Evolutionary conservation across 2,113 vertebrate genomes (phyloP).

Genomic region (Thermophis baileyi): DNA sequence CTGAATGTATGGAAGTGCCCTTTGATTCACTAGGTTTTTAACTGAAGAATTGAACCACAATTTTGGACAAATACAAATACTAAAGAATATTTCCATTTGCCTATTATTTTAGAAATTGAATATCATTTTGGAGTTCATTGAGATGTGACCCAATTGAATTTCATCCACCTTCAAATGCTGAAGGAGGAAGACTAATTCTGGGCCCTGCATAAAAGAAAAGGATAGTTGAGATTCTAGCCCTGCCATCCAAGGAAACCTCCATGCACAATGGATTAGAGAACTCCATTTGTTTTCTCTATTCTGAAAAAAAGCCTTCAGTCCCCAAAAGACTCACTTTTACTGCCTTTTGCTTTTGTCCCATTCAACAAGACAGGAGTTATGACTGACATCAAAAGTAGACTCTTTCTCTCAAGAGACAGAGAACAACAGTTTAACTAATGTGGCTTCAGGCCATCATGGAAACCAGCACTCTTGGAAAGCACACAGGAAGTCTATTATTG

Average conservation of each 20-base stretch:
- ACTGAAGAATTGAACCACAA: background rate
- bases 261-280: background rate
- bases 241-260: background rate
- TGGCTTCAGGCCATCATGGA: background rate
- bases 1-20: background rate
- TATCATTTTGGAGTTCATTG: background rate
- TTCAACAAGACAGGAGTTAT: background rate
- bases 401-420: background rate
- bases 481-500: background rate
- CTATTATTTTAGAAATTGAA: background rate
- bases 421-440: background rate
- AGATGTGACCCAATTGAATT: background rate
- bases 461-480: background rate
- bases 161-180: background rate
- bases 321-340: background rate
- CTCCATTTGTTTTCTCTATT: background rate
- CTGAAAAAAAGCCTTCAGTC: background rate
- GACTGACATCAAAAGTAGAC: background rate
- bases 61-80: background rate
- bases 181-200: background rate
- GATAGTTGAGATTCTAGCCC: background rate
- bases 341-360: background rate
- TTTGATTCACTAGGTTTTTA: background rate
- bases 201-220: background rate
- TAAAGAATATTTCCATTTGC: background rate